Conservation (phyloP, 2,113 vertebrate genomes). For the Camelus bactrianus region DNA sequence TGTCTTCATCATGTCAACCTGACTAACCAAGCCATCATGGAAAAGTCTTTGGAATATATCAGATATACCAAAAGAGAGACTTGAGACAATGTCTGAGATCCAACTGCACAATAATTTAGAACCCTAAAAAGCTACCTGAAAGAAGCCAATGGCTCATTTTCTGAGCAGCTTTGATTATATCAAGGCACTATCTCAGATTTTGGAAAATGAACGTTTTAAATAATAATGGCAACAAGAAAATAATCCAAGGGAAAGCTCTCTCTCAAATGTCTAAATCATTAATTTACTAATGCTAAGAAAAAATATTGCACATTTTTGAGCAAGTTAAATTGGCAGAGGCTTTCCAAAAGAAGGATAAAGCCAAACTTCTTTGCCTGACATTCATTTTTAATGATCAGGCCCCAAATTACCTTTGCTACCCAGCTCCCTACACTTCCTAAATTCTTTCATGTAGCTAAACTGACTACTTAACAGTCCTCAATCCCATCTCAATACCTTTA, state of each 20-base stretch:
- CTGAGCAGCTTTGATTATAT: neutral
- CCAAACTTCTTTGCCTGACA: neutral
- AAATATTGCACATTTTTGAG: neutral
- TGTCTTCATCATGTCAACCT: neutral
- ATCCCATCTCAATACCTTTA: neutral
- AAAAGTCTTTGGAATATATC: constrained; percentile 24
- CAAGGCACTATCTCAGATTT: neutral
- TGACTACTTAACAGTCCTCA: neutral
- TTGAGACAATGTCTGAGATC: neutral
- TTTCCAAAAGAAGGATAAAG: neutral
- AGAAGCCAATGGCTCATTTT: constrained; percentile 30
- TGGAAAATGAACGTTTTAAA: neutral
- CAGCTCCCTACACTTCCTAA: neutral
- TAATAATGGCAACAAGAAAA: constrained; percentile 23
- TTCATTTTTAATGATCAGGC: neutral
- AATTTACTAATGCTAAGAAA: constrained; percentile 21
- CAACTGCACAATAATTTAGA: neutral
- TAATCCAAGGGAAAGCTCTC: neutral
- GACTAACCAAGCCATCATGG: neutral
- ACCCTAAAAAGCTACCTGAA: neutral
- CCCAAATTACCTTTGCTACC: neutral
- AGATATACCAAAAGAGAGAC: neutral
- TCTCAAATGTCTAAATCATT: constrained; percentile 10
- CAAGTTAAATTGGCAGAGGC: neutral
- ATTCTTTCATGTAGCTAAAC: neutral